Evolutionary conservation across 53 echinoderm and acorn worm genomes (phyloP), one percentile per base, ranked within the genome.

Genomic region (Stichopus horrens): DNA sequence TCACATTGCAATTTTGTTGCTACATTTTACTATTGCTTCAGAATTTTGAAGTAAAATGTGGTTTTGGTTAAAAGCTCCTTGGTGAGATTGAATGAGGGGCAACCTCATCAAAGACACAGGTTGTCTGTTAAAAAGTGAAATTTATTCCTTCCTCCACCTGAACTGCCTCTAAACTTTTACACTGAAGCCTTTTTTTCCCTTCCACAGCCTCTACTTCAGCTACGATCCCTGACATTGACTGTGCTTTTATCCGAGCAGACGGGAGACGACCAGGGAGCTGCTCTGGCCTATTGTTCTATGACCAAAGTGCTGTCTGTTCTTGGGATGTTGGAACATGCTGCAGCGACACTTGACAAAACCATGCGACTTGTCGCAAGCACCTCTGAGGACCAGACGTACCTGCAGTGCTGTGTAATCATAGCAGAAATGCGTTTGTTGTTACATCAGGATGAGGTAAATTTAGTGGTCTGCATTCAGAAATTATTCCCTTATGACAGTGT

Each of bases 151-250:
- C 37, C 37, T 37, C 37, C 37, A 37, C 37, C 37, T 37, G 37
- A 37, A 37, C 37, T 37, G 37, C 37, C 37, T 37, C 37, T 37
- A 37, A 37, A 37, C 37, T 37, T 37, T 37, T 37, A 1, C 37
- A 37, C 37, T 2, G 23, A n/a, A 23, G 5, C 75, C 23, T 21
- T 7, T 8, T 16, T 23, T 67, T n/a, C 66, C 9, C 71, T 52
- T 22, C 1, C 84, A 52, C 86, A 93, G 91, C 89, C 93, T 6
- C 57, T 89, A 3, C 89, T 80, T 22, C 93, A 93, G 60, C 23
- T 93, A 10, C 90, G 88, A 77, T 88, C 90, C 71, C 82, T 93
- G 14, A 77, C 54, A 65, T 73, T 93, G 11, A 85, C 90, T 4
- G 74, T 77, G 22, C 74, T 55, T 9, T 87, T 91, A 57, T 75